Percentiles rank a stretch among this genome's conserved stretches.
Evolutionary conservation across 2,113 vertebrate genomes (phyloP).

Genomic region (Micromys minutus): DNA sequence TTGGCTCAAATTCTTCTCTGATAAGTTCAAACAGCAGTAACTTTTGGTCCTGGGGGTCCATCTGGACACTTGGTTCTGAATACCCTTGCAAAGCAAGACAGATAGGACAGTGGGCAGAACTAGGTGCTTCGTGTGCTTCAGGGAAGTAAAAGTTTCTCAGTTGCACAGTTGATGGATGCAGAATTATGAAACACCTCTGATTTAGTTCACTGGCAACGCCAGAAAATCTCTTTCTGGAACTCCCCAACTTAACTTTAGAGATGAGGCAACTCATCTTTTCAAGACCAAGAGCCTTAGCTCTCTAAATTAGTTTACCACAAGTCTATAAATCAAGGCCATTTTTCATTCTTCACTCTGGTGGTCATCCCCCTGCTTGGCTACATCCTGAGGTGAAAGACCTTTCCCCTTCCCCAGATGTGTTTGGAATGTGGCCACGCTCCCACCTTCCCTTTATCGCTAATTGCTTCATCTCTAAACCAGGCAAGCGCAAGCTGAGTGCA

Average conservation of each 20-base stretch:
- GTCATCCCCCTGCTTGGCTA: constrained; percentile 74
- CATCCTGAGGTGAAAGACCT: constrained; percentile 70
- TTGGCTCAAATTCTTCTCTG: background rate
- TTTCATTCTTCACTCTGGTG: constrained; percentile 69
- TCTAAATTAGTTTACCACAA: constrained; percentile 65
- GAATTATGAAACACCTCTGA: constrained; percentile 75
- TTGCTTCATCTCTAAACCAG: constrained; percentile 75
- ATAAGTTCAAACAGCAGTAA: constrained; percentile 14
- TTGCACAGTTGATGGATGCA: constrained; percentile 20
- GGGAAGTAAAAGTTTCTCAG: constrained; percentile 45
- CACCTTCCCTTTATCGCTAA: constrained; percentile 67
- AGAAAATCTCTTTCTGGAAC: constrained; percentile 51
- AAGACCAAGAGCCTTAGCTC: constrained; percentile 50
- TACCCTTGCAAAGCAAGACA: background rate
- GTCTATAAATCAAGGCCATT: constrained; percentile 69
- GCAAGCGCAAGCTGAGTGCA: constrained; percentile 78
- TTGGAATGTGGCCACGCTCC: constrained; percentile 77
- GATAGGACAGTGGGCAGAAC: background rate
- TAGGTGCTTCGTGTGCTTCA: background rate
- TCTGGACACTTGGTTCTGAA: background rate
- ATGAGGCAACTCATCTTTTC: constrained; percentile 60
- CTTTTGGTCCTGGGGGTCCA: background rate
- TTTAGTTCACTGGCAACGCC: constrained; percentile 60
- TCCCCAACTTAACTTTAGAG: constrained; percentile 52
- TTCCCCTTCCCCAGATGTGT: constrained; percentile 81